Evolutionary conservation across 2,113 vertebrate genomes (phyloP), one percentile per base, ranked within the genome.

Genomic region (Nerophis lumbriciformis): DNA sequence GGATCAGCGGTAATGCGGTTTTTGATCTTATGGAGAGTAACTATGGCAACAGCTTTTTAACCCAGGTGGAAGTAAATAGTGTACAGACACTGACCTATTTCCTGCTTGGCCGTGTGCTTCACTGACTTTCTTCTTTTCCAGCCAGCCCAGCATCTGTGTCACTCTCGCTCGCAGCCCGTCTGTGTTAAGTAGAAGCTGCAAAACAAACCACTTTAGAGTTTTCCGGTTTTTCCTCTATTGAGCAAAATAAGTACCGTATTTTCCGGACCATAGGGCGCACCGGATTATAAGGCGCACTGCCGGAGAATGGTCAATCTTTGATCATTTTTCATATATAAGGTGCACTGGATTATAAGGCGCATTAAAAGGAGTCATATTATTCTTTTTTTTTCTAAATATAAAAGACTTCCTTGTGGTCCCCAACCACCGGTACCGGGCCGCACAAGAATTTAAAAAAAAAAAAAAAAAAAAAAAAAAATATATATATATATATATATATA

Each of bases 31-130:
- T 53, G 39, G 16, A 10, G 42, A 8, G 60, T 67, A 65, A 63
- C 72, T 19, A 53, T 61, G 37, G 55, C 66, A 66, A 68, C 60
- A 39, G 48, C 65, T 65, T 59, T 59, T 75, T 36, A 57, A 51
- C 49, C 53, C 64, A 68, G 60, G 53, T 19, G 45, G 61, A 63
- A 4, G n/a, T 61, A 62, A 53, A 67, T 6, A 45, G 38, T 44
- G n/a, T 37, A 35, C 55, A 44, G 63, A 57, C 59, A 2, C 47
- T 61, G 76, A 78, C 76, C 80, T 47, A 68, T 42, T 79, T 79
- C 61, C 19, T 5, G 12, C 6, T 38, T 15, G 68, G 51, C 65
- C 74, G 66, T 69, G 76, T 67, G 61, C 12, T 59, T 53, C 51
- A 36, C 8, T 39, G 55, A 53, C 58, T 72, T 58, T 50, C 47